Percentiles rank a stretch among this genome's conserved stretches.
Evolutionary conservation across 2,113 vertebrate species (phyloP).

Genomic region (Anolis carolinensis): DNA sequence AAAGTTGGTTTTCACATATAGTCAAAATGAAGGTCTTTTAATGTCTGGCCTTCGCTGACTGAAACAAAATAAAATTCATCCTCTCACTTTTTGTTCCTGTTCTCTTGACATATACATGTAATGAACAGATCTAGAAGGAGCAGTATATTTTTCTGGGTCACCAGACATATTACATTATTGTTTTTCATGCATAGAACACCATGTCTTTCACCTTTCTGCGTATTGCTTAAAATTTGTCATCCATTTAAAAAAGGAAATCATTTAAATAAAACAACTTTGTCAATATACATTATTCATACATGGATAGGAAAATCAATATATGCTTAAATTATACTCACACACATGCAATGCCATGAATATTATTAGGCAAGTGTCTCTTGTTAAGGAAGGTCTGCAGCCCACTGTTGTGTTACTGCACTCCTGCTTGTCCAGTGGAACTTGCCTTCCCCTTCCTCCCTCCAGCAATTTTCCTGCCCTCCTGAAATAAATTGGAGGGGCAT

Average conservation of each 20-base stretch:
- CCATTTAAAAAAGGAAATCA: constrained; percentile 15
- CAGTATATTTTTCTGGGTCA: constrained; percentile 56
- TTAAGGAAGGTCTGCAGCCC: not conserved
- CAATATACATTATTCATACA: constrained; percentile 29
- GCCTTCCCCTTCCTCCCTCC: not conserved
- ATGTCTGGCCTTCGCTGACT: constrained; percentile 30
- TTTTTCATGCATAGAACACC: constrained; percentile 44
- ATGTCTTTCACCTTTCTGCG: constrained; percentile 29
- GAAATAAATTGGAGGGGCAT: not conserved
- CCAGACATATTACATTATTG: constrained; percentile 19
- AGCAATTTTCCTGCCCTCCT: not conserved
- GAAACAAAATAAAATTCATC: not conserved
- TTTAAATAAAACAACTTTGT: constrained; percentile 48
- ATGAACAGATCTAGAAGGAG: constrained; percentile 38
- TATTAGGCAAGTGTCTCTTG: not conserved
- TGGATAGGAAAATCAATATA: constrained; percentile 16
- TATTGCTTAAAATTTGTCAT: constrained; percentile 17
- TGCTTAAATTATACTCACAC: not conserved
- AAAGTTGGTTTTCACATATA: constrained; percentile 26
- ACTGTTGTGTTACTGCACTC: not conserved
- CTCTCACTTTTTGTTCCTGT: constrained; percentile 43
- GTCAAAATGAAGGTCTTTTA: rapidly evolving
- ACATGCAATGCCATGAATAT: not conserved
- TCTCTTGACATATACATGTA: constrained; percentile 35
- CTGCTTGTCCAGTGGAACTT: not conserved